Evolutionary conservation across 2,797 vertebrate species (phyloP).

Genomic region (Hippopotamyrus pictus): DNA sequence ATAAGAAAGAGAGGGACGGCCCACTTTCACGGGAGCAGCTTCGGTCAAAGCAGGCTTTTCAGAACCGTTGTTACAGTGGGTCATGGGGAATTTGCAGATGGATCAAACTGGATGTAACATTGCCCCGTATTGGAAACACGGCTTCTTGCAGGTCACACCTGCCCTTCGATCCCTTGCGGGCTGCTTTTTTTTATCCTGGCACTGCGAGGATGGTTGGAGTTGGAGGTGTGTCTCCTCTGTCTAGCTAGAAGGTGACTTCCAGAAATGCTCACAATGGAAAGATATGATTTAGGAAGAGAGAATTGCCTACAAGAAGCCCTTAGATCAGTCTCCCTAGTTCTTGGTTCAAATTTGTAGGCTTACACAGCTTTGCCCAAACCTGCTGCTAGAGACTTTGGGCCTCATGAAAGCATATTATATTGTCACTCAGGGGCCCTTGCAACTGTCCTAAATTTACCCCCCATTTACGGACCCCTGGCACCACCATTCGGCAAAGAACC

Average conservation of each 20-base stretch:
- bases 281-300: background rate
- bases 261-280: background rate
- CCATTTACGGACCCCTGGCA: background rate
- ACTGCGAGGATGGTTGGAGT: background rate
- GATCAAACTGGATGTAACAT: background rate
- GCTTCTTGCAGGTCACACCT: background rate
- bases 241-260: background rate
- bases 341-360: background rate
- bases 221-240: background rate
- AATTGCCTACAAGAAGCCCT: background rate
- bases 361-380: background rate
- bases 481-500: background rate
- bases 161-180: background rate
- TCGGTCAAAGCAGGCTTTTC: background rate
- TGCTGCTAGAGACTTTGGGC: background rate
- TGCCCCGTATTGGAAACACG: background rate
- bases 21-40: slow-evolving; percentile 46
- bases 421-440: background rate
- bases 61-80: background rate
- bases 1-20: slow-evolving; percentile 25
- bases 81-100: background rate
- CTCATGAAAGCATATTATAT: background rate
- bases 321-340: background rate
- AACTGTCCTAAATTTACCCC: background rate
- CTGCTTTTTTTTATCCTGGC: background rate